phyloP scores from a whole-genome alignment of 2,113 vertebrate genomes.

The Symphodus melops region DNA sequence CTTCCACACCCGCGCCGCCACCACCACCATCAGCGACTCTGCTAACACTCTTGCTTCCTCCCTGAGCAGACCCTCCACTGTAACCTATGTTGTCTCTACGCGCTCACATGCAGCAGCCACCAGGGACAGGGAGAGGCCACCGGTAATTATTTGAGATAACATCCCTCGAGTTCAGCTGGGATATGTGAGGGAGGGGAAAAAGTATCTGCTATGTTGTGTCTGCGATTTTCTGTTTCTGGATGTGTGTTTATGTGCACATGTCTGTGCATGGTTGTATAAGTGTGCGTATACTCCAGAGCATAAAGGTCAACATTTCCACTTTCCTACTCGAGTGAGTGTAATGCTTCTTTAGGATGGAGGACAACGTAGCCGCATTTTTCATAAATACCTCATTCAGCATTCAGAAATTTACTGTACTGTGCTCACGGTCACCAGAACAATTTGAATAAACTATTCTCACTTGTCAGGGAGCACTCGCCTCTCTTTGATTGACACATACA shows the following conservation, averaged over 20 bases:
- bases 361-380: constrained; percentile 83
- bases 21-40: constrained; percentile 42
- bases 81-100: constrained; percentile 77
- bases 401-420: constrained; percentile 88
- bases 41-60: constrained; percentile 65
- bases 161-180: constrained; percentile 86
- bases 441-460: constrained; percentile 90
- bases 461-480: constrained; percentile 87
- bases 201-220: constrained; percentile 44
- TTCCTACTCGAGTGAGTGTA: constrained; percentile 87
- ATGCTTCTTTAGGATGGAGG: constrained; percentile 92
- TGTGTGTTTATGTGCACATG: constrained; percentile 43
- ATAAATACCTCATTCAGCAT: constrained; percentile 91
- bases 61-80: constrained; percentile 67
- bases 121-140: constrained; percentile 92
- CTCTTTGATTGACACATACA: constrained; percentile 88
- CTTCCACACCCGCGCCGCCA: constrained; percentile 81
- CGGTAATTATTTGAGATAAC: constrained; percentile 99
- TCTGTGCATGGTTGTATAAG: constrained; percentile 19
- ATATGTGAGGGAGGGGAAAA: constrained; percentile 84
- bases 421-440: constrained; percentile 81
- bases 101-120: constrained; percentile 88
- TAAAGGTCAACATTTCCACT: constrained; percentile 94
- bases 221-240: constrained; percentile 32
- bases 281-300: constrained; percentile 79